Evolutionary conservation across 1,140 invertebrate genomes (phyloP).

Genomic region (Bactericera cockerelli): DNA sequence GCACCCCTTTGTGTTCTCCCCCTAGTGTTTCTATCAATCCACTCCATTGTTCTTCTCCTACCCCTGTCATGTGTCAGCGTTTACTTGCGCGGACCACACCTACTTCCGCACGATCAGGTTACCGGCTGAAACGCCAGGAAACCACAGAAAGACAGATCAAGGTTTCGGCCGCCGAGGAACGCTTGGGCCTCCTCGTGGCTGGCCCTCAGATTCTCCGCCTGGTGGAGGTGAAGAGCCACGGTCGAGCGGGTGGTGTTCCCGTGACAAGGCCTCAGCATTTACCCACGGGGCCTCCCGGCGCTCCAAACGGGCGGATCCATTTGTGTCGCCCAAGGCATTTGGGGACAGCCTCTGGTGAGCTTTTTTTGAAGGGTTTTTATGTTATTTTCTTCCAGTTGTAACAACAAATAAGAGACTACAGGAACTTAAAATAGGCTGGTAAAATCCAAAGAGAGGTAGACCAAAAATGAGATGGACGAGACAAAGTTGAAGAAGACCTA

Average conservation of each 20-base stretch:
- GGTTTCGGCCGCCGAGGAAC: constrained; percentile 55
- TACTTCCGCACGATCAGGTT: constrained; percentile 66
- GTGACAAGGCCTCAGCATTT: constrained; percentile 62
- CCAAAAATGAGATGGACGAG: too few relatives aligned
- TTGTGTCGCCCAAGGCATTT: constrained; percentile 63
- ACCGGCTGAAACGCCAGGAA: constrained; percentile 49
- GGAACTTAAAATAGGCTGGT: too few relatives aligned
- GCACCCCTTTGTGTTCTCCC: too few relatives aligned
- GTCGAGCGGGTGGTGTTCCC: constrained; percentile 56
- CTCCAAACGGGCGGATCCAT: constrained; percentile 67
- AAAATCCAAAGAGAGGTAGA: too few relatives aligned
- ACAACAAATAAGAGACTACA: too few relatives aligned
- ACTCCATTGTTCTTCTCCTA: too few relatives aligned
- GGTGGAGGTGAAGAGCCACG: constrained; percentile 67
- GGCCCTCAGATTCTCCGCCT: constrained; percentile 50
- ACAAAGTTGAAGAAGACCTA: too few relatives aligned
- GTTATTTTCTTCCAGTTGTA: too few relatives aligned
- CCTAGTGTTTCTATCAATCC: too few relatives aligned
- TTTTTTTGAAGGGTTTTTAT: too few relatives aligned
- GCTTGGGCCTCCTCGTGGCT: constrained; percentile 44
- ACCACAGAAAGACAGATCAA: constrained; percentile 58
- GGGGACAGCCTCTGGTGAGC: constrained; percentile 63
- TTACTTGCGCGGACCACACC: constrained; percentile 71
- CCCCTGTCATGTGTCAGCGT: constrained; percentile 66
- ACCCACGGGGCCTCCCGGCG: constrained; percentile 52